Conservation (phyloP, 2,113 vertebrate genomes). For the human region DNA sequence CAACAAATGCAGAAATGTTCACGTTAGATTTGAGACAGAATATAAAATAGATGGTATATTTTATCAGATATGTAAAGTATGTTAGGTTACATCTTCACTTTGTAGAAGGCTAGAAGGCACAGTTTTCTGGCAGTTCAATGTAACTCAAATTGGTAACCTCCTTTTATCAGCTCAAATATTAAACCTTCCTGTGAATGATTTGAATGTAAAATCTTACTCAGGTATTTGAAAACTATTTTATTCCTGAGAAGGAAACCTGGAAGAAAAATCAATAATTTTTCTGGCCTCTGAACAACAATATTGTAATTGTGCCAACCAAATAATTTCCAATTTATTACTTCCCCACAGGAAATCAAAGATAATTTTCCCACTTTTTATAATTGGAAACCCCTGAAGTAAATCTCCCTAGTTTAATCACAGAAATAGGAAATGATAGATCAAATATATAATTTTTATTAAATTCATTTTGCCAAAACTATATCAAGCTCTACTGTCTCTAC, state of each 20-base stretch:
- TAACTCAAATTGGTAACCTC: not conserved
- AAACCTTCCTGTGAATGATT: not conserved
- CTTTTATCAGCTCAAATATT: not conserved
- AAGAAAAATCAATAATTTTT: not conserved
- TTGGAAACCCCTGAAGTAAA: not conserved
- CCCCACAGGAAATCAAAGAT: conserved; percentile 17
- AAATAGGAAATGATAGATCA: not conserved
- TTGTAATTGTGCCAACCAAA: conserved; percentile 22
- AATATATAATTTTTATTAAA: conserved; percentile 12
- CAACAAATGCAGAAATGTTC: not conserved
- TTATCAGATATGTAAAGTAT: not conserved
- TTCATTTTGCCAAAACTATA: conserved; percentile 1
- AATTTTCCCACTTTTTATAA: conserved; percentile 31
- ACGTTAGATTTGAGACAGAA: not conserved
- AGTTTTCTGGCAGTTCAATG: not conserved
- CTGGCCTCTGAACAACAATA: conserved; percentile 16
- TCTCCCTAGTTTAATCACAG: not conserved
- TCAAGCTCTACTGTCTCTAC: not conserved
- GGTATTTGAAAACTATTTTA: conserved; percentile 10
- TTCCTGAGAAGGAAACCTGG: not conserved
- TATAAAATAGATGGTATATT: not conserved
- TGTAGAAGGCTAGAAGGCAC: not conserved
- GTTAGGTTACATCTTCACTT: not conserved
- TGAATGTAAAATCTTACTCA: conserved; percentile 24
- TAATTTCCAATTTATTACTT: conserved; percentile 47